Evolutionary conservation across 2,888 invertebrate genomes (phyloP).

Genomic region (Allolobophora icterica): DNA sequence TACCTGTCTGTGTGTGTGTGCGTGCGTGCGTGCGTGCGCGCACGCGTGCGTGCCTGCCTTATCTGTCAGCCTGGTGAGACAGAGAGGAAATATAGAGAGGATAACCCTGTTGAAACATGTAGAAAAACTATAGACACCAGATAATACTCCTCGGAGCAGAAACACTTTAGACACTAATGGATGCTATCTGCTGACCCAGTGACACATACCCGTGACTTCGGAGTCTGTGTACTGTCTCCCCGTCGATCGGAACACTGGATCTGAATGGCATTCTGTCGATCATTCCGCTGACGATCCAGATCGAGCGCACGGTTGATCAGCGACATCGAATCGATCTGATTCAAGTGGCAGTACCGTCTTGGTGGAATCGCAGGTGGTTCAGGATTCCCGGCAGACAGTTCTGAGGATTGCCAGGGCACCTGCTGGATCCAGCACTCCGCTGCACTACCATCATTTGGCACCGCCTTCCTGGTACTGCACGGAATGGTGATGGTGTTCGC

Average conservation of each 20-base stretch:
- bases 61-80: too few relatives aligned
- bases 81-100: too few relatives aligned
- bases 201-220: background rate
- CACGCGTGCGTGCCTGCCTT: too few relatives aligned
- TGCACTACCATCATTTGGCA: background rate
- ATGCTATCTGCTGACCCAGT: too few relatives aligned
- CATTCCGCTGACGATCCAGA: background rate
- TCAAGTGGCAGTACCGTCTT: background rate
- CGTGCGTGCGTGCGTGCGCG: too few relatives aligned
- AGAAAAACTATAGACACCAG: too few relatives aligned
- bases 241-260: background rate
- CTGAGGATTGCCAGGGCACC: background rate
- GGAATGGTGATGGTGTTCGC: background rate
- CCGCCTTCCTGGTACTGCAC: background rate
- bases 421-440: background rate
- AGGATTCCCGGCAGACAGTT: background rate
- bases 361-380: background rate
- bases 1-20: too few relatives aligned
- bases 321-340: background rate
- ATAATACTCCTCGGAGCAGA: background rate
- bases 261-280: slow-evolving; percentile 7
- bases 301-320: background rate
- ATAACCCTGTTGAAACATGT: too few relatives aligned
- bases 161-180: background rate
- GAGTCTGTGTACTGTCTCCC: background rate